Evolutionary conservation across 2,888 invertebrate species (phyloP).

Genomic region (Amblyteles armatorius): DNA sequence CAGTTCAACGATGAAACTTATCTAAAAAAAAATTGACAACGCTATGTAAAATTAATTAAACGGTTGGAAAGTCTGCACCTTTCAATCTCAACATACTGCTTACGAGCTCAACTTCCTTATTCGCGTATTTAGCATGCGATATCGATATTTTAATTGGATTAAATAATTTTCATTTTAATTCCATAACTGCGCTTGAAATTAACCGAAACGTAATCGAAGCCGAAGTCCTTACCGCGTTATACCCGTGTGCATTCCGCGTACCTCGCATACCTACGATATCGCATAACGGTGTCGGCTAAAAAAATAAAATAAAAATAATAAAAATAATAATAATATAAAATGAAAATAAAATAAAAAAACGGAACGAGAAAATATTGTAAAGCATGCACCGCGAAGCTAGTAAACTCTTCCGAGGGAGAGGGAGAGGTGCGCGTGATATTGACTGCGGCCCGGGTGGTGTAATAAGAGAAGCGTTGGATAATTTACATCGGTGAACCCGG

Average conservation of each 20-base stretch:
- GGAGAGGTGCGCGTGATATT: slow-evolving; percentile 43
- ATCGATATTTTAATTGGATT: neutral
- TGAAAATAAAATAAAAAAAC: neutral
- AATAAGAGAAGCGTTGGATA: slow-evolving; percentile 60
- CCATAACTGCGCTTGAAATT: slow-evolving; percentile 22
- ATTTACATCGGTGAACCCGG: slow-evolving; percentile 59
- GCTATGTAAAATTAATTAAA: no score
- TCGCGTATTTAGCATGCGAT: neutral
- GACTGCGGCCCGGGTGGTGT: slow-evolving; percentile 29
- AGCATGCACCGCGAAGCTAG: slow-evolving; percentile 7
- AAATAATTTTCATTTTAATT: slow-evolving; percentile 5
- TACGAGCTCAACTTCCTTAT: neutral
- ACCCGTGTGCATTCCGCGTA: slow-evolving; percentile 23
- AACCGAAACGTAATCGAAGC: slow-evolving; percentile 32
- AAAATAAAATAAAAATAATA: neutral
- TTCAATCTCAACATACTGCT: neutral
- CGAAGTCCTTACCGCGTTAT: slow-evolving; percentile 24
- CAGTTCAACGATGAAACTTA: no score
- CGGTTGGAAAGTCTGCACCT: neutral
- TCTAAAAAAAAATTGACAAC: no score
- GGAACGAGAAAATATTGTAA: slow-evolving; percentile 17
- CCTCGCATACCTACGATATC: neutral
- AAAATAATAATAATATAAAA: neutral
- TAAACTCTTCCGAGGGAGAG: neutral
- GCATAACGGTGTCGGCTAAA: slow-evolving; percentile 24